Percentiles rank a stretch among this genome's conserved stretches.
phyloP scores from a whole-genome alignment of 1,140 invertebrate genomes.

The Rhagoletis pomonella region DNA sequence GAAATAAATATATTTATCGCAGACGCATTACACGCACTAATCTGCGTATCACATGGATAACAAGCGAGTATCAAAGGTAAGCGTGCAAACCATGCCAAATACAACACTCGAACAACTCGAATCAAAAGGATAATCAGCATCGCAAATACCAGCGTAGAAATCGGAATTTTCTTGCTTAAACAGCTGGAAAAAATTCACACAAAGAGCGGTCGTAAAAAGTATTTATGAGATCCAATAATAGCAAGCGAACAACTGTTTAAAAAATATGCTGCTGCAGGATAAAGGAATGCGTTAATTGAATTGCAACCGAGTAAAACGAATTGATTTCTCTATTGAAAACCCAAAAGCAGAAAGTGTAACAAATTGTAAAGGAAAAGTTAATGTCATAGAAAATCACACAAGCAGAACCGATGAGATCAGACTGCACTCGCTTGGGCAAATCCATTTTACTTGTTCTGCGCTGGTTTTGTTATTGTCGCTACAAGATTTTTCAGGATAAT shows the following conservation, averaged over 20 bases:
- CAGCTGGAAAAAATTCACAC: conserved; percentile 44
- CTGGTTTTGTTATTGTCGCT: conserved; percentile 10
- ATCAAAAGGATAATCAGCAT: conserved; percentile 49
- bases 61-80: conserved; percentile 33
- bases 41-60: conserved; percentile 28
- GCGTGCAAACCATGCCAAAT: background rate
- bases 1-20: conserved; percentile 16
- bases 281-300: conserved; percentile 53
- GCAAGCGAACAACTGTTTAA: background rate
- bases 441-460: background rate
- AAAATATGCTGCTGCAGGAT: conserved; percentile 13
- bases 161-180: conserved; percentile 54
- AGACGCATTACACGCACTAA: conserved; percentile 52
- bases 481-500: conserved; percentile 28
- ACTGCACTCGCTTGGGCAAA: background rate
- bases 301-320: conserved; percentile 53
- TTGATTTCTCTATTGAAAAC: conserved; percentile 45
- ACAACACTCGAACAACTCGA: conserved; percentile 15
- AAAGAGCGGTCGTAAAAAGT: conserved; percentile 4
- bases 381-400: conserved; percentile 49
- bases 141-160: conserved; percentile 53
- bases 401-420: conserved; percentile 45
- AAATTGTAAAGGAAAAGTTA: conserved; percentile 29
- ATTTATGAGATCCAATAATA: background rate
- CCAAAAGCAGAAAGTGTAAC: conserved; percentile 47